These are phyloP conservation scores for Actinia equina DNA, from an alignment of 64 coral and sea anemone species.

Conservation along the genomic window DNA sequence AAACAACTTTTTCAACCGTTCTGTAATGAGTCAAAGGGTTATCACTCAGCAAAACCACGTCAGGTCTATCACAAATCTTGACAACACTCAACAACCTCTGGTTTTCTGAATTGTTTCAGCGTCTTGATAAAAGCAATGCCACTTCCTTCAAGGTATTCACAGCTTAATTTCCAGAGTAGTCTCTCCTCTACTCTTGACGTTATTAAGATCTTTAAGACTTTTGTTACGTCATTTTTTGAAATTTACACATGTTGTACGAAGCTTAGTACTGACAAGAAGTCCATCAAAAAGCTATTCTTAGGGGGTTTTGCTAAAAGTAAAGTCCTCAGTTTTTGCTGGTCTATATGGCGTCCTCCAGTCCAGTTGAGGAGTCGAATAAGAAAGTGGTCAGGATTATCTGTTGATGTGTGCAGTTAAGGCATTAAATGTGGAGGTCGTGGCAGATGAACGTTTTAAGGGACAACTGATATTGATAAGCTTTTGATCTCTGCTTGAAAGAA, in stretches of 20 bases:
- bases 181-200: background rate
- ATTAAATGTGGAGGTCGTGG: conserved; percentile 22
- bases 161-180: background rate
- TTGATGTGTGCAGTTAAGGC: conserved; percentile 27
- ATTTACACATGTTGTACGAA: background rate
- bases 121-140: conserved; percentile 8
- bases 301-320: background rate
- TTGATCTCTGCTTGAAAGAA: conserved; percentile 26
- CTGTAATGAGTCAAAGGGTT: conserved; percentile 11
- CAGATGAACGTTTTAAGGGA: conserved; percentile 25
- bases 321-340: background rate
- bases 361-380: conserved; percentile 1
- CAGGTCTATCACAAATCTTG: background rate
- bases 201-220: background rate
- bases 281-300: background rate
- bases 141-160: conserved; percentile 9
- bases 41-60: background rate
- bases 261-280: background rate
- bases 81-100: background rate
- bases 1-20: conserved; percentile 1
- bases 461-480: conserved; percentile 33
- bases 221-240: background rate
- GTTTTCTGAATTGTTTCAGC: background rate
- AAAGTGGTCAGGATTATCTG: conserved; percentile 26
- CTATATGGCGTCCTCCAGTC: conserved; percentile 6